Percentiles rank a stretch among this genome's conserved stretches.
Conservation (phyloP, 2,797 vertebrate species). For the Mormyrops boulengeri region DNA sequence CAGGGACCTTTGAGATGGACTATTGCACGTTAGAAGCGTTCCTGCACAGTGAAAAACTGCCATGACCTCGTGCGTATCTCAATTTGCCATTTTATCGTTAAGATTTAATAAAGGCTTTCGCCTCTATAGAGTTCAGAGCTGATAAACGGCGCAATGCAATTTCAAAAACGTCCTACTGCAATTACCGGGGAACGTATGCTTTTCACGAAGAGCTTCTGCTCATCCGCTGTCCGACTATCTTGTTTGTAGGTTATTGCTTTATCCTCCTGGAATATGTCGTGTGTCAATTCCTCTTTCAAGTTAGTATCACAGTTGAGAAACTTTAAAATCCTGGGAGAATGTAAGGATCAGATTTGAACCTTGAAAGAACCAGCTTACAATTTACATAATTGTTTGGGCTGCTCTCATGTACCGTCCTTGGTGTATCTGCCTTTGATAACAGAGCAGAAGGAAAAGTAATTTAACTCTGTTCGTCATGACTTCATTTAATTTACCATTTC, state of each 20-base stretch:
- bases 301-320: slow-evolving; percentile 7
- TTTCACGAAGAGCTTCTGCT: neutral
- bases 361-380: neutral
- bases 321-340: neutral
- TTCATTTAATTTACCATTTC: slow-evolving; percentile 23
- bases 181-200: neutral
- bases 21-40: neutral
- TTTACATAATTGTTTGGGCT: slow-evolving; percentile 20
- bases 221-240: neutral
- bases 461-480: slow-evolving; percentile 6
- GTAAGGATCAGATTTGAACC: slow-evolving; percentile 17
- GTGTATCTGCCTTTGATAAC: slow-evolving; percentile 15
- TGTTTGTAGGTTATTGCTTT: slow-evolving; percentile 20
- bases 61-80: neutral
- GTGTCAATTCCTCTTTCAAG: slow-evolving; percentile 2
- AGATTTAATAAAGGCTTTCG: slow-evolving; percentile 9
- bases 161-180: neutral
- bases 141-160: neutral
- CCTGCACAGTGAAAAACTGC: neutral
- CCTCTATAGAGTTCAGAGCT: neutral
- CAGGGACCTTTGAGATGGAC: neutral
- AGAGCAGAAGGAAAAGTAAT: slow-evolving; percentile 6
- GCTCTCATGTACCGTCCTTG: neutral
- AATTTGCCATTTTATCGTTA: neutral
- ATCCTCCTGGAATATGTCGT: slow-evolving; percentile 3